Evolutionary conservation across 1,140 invertebrate genomes (phyloP).

Genomic region (Drosophila sucinea): DNA sequence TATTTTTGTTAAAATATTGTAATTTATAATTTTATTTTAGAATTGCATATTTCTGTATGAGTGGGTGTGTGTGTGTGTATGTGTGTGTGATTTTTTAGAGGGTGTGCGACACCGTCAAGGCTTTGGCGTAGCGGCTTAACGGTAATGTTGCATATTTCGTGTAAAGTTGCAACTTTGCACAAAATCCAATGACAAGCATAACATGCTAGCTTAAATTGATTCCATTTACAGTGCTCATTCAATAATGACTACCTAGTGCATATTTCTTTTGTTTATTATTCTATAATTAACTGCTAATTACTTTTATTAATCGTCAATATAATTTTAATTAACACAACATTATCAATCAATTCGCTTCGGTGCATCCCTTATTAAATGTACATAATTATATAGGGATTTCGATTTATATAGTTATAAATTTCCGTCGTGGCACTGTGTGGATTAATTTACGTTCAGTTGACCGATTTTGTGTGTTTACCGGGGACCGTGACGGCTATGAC

Average conservation of each 20-base stretch:
- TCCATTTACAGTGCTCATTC: slow-evolving; percentile 7
- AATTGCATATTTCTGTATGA: not conserved
- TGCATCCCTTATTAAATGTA: not conserved
- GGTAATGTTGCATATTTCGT: slow-evolving; percentile 27
- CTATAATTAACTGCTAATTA: slow-evolving; percentile 4
- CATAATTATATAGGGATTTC: not conserved
- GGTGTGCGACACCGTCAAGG: slow-evolving; percentile 4
- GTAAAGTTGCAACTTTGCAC: slow-evolving; percentile 19
- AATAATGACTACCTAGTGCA: not conserved
- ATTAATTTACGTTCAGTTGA: not conserved
- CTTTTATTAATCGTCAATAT: slow-evolving; percentile 26
- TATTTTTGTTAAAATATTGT: slow-evolving; percentile 39
- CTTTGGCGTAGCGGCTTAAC: slow-evolving; percentile 2
- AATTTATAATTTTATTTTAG: slow-evolving; percentile 35
- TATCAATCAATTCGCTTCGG: slow-evolving; percentile 8
- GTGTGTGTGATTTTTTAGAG: slow-evolving; percentile 1
- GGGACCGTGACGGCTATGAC: not conserved
- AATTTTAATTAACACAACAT: slow-evolving; percentile 26
- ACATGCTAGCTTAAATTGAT: not conserved
- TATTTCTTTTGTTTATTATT: slow-evolving; percentile 3
- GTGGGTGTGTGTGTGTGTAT: slow-evolving; percentile 25
- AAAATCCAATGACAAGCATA: slow-evolving; percentile 3
- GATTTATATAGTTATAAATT: not conserved
- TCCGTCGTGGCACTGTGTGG: not conserved
- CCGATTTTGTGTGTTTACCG: not conserved